Percentiles rank a stretch among this genome's conserved stretches.
Conservation (phyloP, 2,888 invertebrate species). For the Scaptomyza reducta region DNA sequence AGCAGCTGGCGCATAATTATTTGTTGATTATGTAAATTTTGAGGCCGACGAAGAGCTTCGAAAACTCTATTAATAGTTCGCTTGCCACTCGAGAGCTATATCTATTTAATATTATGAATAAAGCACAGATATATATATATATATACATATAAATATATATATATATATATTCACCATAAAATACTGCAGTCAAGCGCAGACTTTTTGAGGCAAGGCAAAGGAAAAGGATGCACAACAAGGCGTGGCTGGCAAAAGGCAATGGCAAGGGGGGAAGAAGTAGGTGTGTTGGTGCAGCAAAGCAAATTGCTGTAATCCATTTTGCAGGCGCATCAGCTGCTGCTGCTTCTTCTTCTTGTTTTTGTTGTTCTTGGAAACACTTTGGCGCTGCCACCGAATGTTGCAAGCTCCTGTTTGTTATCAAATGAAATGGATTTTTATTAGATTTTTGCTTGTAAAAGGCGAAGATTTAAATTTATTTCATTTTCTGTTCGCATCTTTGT, state of each 20-base stretch:
- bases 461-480: constrained; percentile 73
- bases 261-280: not conserved
- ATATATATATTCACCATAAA: constrained; percentile 3
- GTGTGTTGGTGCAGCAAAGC: constrained; percentile 75
- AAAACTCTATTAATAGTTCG: constrained; percentile 70
- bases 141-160: not conserved
- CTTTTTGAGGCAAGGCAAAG: constrained; percentile 42
- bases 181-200: constrained; percentile 40
- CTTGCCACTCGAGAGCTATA: constrained; percentile 20
- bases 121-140: not conserved
- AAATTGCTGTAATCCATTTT: constrained; percentile 78
- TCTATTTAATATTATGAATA: constrained; percentile 23
- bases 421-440: constrained; percentile 77
- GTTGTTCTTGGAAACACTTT: not conserved
- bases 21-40: constrained; percentile 75
- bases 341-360: constrained; percentile 20
- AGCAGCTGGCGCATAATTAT: constrained; percentile 74
- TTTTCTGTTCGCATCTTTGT: constrained; percentile 50
- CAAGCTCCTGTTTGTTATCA: constrained; percentile 56
- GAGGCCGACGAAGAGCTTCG: constrained; percentile 21
- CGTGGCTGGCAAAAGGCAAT: not conserved
- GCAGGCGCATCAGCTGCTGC: constrained; percentile 76
- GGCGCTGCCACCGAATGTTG: constrained; percentile 17
- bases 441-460: constrained; percentile 68
- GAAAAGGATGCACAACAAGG: constrained; percentile 7